Evolutionary conservation across 2,113 vertebrate species (phyloP).

Genomic region (Manacus vitellinus): DNA sequence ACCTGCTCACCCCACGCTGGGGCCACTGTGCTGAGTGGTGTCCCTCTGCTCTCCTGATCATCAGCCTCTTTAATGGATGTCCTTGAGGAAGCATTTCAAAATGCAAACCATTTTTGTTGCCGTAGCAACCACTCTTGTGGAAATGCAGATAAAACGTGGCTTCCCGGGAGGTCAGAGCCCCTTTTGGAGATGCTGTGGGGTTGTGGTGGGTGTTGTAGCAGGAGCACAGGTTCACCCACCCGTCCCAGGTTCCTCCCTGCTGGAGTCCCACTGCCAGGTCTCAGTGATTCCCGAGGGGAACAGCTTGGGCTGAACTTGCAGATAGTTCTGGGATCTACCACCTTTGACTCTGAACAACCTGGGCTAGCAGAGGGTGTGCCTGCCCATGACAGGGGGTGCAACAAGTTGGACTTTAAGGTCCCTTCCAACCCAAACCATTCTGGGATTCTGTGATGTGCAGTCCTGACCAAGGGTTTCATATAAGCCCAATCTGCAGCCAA

Average conservation of each 20-base stretch:
- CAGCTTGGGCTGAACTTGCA: neutral
- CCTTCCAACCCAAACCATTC: neutral
- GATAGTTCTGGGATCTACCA: neutral
- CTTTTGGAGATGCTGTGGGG: neutral
- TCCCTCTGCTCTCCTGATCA: neutral
- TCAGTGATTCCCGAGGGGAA: neutral
- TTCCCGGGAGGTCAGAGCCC: fast-evolving
- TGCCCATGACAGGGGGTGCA: neutral
- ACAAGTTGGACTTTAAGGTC: neutral
- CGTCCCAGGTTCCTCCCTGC: neutral
- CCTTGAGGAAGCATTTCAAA: slow-evolving; percentile 9
- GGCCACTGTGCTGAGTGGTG: fast-evolving
- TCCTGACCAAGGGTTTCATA: fast-evolving
- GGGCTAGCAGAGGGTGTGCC: neutral
- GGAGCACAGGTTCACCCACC: fast-evolving
- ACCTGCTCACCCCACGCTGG: neutral
- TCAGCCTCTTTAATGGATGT: neutral
- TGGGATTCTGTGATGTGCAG: neutral
- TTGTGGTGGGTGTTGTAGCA: neutral
- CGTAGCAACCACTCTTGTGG: neutral
- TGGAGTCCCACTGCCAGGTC: neutral
- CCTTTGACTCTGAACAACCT: neutral
- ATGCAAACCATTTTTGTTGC: neutral
- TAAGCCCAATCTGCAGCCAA: neutral
- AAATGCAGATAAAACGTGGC: fast-evolving